Base-by-base conservation (phyloP, 2,113 vertebrate genomes). In the Podarcis cretensis region DNA sequence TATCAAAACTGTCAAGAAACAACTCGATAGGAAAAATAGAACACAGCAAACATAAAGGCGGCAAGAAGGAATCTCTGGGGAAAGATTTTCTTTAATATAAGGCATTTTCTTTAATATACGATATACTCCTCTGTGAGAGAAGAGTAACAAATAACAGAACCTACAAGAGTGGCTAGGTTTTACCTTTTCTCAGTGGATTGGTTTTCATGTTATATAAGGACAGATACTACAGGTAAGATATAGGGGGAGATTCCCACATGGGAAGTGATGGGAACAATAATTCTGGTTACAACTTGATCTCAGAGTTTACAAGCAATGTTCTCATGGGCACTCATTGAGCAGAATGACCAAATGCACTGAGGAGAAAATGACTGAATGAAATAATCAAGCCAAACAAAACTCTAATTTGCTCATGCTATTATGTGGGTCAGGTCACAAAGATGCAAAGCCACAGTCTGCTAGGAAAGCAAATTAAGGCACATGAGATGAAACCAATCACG, bases 1-100 rank as follows among this genome's bases (percentile, higher is more conserved):
- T 40, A 73, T n/a, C 65, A 89, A 84, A 7, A 2, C 0, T 37
- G 18, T 21, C 0, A 0, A 37, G 32, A 65, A 9, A 71, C 5
- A 73, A 89, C 89, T 84, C 66, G 59, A 81, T 21, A 71, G 4
- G 84, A 83, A 1, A 1, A 0, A 0, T 3, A 23, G 83, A 1
- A 9, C 18, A 89, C 68, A 77, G 37, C 35, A 82, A 89, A 91
- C 25, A n/a, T 85, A 77, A 54, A 54, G 59, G 59, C 59, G 16
- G 59, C 83, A 80, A 83, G 79, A 23, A 75, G 89, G 81, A 1
- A 43, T 6, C 21, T 83, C 23, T 74, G 1, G 23, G 30, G 0
- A 1, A 84, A 73, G 69, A 27, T 14, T 63, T 73, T 65, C 74
- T 75, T 57, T 63, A 77, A 27, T 75, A 25, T 75, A 63, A 85